phyloP scores from a whole-genome alignment of 2,888 invertebrate species.

The Cremastobaeus sp. region DNA sequence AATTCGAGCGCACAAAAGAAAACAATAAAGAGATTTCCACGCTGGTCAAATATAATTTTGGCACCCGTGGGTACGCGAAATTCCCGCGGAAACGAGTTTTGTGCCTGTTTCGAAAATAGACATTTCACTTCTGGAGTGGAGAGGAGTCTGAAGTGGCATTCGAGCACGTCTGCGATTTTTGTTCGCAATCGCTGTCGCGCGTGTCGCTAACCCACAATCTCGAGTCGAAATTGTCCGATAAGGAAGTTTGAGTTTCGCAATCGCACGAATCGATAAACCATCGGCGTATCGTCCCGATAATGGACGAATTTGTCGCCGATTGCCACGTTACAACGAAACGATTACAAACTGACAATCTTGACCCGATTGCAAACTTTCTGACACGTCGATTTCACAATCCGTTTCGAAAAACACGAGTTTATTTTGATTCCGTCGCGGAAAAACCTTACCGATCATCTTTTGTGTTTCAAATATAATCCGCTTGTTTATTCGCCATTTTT shows the following conservation, averaged over 20 bases:
- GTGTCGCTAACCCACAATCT: too few relatives aligned
- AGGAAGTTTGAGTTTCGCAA: not conserved
- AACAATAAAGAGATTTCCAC: not conserved
- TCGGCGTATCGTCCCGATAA: conserved; percentile 3
- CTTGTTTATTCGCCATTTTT: too few relatives aligned
- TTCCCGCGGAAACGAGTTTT: too few relatives aligned
- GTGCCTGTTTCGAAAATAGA: conserved; percentile 50
- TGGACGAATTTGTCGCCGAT: conserved; percentile 10
- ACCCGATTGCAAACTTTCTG: conserved; percentile 12
- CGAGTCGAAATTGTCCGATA: not conserved
- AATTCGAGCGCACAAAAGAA: not conserved
- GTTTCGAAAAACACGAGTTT: conserved; percentile 11
- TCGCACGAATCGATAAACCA: not conserved
- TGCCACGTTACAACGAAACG: not conserved
- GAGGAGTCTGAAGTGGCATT: conserved; percentile 23
- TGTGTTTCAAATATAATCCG: too few relatives aligned
- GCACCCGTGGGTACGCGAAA: too few relatives aligned
- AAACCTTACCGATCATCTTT: too few relatives aligned
- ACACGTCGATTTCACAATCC: conserved; percentile 1
- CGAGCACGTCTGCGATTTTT: conserved; percentile 13
- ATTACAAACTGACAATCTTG: conserved; percentile 20
- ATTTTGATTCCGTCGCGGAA: too few relatives aligned
- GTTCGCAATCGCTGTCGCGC: not conserved
- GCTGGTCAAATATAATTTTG: conserved; percentile 40
- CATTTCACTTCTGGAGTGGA: conserved; percentile 11